Percentiles rank a stretch among this genome's conserved stretches.
Conservation (phyloP, 2,888 invertebrate species). For the Trissolcus japonicus region DNA sequence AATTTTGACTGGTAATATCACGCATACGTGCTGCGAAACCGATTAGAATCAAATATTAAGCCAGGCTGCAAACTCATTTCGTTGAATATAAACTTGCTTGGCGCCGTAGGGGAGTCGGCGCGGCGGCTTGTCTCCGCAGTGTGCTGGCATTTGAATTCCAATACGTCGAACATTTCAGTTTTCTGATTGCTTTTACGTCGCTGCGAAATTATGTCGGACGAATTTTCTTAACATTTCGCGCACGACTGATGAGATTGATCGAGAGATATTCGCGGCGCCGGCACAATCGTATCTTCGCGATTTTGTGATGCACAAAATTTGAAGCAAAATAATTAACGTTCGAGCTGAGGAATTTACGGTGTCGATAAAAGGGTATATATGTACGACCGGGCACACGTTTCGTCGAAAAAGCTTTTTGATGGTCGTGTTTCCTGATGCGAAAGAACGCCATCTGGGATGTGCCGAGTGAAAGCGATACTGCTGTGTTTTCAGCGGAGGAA, state of each 20-base stretch:
- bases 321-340: not conserved
- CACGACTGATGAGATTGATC: no score
- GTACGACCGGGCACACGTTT: not conserved
- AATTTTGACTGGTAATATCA: constrained; percentile 49
- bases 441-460: not conserved
- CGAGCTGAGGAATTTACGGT: not conserved
- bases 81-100: constrained; percentile 45
- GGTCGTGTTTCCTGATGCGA: not conserved
- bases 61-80: constrained; percentile 54
- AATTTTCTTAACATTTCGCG: constrained; percentile 8
- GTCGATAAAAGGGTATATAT: not conserved
- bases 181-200: constrained; percentile 35
- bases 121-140: constrained; percentile 40
- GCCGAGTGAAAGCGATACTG: not conserved
- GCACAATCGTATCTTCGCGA: not conserved
- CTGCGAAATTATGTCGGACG: constrained; percentile 15
- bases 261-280: not conserved
- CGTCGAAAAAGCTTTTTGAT: constrained; percentile 22
- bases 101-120: constrained; percentile 32
- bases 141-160: constrained; percentile 42
- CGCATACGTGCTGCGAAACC: constrained; percentile 33
- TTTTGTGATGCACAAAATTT: not conserved
- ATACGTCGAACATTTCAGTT: constrained; percentile 42
- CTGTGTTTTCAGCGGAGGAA: constrained; percentile 12
- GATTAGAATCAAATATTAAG: constrained; percentile 54